Evolutionary conservation across 2,113 vertebrate genomes (phyloP).

Genomic region (Entelurus aequoreus): DNA sequence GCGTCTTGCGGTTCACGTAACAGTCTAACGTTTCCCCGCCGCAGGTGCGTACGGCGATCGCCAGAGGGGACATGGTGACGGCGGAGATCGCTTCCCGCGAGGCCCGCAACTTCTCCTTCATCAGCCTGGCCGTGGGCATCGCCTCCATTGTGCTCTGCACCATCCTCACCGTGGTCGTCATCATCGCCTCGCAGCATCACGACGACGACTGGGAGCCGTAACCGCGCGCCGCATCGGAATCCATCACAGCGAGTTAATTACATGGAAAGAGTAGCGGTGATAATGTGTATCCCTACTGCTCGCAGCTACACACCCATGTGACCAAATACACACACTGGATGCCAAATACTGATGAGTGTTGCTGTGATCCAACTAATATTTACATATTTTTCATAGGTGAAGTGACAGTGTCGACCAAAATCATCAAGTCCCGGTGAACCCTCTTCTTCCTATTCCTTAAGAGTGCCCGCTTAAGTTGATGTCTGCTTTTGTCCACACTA

Average conservation of each 20-base stretch:
- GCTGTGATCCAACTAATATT: slow-evolving; percentile 37
- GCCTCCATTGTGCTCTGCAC: slow-evolving; percentile 91
- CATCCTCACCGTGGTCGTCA: slow-evolving; percentile 91
- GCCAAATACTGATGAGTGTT: slow-evolving; percentile 28
- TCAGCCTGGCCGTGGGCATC: slow-evolving; percentile 89
- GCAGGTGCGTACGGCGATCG: slow-evolving; percentile 85
- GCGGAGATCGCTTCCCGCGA: slow-evolving; percentile 90
- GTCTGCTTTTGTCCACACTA: too few relatives aligned
- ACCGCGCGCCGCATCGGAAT: not conserved
- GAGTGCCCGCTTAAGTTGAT: too few relatives aligned
- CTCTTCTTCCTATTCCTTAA: too few relatives aligned
- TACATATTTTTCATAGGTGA: not conserved
- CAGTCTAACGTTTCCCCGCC: not conserved
- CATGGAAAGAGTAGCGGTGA: slow-evolving; percentile 29
- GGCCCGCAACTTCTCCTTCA: slow-evolving; percentile 94
- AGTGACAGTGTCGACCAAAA: too few relatives aligned
- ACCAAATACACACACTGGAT: slow-evolving; percentile 31
- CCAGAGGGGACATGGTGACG: slow-evolving; percentile 87
- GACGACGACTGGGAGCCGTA: slow-evolving; percentile 91
- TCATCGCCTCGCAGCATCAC: slow-evolving; percentile 92
- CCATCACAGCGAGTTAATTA: slow-evolving; percentile 24
- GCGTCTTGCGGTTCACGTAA: slow-evolving; percentile 44
- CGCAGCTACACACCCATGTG: slow-evolving; percentile 20
- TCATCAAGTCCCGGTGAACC: too few relatives aligned
- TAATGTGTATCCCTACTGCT: slow-evolving; percentile 20